These are phyloP conservation scores for Taenaris catops DNA, from an alignment of 2,888 invertebrate genomes.

Conservation along the genomic window DNA sequence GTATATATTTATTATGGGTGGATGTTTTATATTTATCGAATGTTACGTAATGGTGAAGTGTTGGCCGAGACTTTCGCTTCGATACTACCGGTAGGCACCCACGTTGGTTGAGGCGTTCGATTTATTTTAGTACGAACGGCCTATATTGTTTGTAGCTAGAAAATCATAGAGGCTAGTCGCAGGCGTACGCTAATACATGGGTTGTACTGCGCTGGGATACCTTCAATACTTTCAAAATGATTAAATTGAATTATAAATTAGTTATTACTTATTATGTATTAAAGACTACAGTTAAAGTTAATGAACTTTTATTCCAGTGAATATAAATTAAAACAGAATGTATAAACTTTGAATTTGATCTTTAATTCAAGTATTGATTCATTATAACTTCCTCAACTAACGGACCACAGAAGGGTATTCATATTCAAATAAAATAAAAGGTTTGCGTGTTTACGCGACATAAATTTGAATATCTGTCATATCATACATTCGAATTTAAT, in stretches of 20 bases:
- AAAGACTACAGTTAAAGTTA: constrained; percentile 2
- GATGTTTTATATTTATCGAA: constrained; percentile 38
- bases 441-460: constrained; percentile 19
- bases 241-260: too few species aligned
- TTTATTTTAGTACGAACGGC: constrained; percentile 51
- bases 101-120: constrained; percentile 38
- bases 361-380: constrained; percentile 11
- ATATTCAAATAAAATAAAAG: constrained; percentile 21
- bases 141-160: constrained; percentile 30
- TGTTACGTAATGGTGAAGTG: constrained; percentile 46
- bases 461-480: constrained; percentile 14
- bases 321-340: constrained; percentile 4
- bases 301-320: constrained; percentile 3
- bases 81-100: constrained; percentile 47
- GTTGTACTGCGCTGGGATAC: constrained; percentile 27
- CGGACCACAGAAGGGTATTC: constrained; percentile 14
- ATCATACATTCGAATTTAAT: constrained; percentile 20
- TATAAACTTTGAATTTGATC: constrained; percentile 2
- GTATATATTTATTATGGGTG: constrained; percentile 32
- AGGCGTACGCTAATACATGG: constrained; percentile 35
- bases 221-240: constrained; percentile 22
- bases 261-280: too few species aligned
- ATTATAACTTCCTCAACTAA: constrained; percentile 14
- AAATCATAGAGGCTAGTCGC: constrained; percentile 35
- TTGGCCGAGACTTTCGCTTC: constrained; percentile 43